phyloP scores from a whole-genome alignment of 2,113 vertebrate species.

The Labeo catla region DNA sequence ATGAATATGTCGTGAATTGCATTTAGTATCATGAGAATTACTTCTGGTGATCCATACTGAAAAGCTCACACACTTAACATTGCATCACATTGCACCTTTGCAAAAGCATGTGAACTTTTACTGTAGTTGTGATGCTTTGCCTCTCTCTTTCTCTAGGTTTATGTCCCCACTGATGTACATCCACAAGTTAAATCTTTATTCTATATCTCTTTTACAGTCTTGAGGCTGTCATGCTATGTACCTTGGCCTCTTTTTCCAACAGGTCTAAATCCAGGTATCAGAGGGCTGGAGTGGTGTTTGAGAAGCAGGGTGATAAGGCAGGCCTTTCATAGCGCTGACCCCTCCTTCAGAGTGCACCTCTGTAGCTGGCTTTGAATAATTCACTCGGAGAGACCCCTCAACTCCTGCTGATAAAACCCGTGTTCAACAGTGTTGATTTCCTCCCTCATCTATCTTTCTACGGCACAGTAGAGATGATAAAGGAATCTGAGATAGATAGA shows the following conservation, averaged over 20 bases:
- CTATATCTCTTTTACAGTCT: not conserved
- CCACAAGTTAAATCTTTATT: not conserved
- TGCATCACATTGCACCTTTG: not conserved
- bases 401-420: slow-evolving; percentile 78
- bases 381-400: slow-evolving; percentile 77
- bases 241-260: not conserved
- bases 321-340: slow-evolving; percentile 65
- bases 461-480: slow-evolving; percentile 49
- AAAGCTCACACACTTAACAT: not conserved
- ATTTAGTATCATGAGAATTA: slow-evolving; percentile 3
- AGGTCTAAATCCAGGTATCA: slow-evolving; percentile 29
- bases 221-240: not conserved
- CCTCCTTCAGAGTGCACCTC: slow-evolving; percentile 69
- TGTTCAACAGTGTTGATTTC: slow-evolving; percentile 82
- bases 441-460: slow-evolving; percentile 63
- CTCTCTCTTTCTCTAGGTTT: not conserved
- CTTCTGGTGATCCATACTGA: not conserved
- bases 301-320: slow-evolving; percentile 34
- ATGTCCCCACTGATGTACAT: not conserved
- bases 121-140: not conserved
- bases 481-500: not conserved
- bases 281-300: slow-evolving; percentile 48
- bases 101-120: not conserved
- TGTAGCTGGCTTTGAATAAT: slow-evolving; percentile 84
- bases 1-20: slow-evolving; percentile 13